Conservation (phyloP, 2,797 vertebrate species). For the Clarias fuscus region DNA sequence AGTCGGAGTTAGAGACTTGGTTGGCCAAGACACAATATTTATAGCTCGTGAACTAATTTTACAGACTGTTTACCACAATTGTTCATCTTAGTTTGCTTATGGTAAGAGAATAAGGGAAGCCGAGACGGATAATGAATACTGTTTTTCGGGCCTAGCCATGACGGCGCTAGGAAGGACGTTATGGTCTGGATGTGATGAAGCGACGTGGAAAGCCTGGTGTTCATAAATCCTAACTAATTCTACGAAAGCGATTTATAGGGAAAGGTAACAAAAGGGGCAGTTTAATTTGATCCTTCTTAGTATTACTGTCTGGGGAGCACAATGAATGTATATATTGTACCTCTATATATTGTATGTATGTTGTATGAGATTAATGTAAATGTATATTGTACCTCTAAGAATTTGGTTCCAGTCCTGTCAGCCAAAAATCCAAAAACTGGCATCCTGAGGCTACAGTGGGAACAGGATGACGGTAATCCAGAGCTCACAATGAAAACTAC, state of each 20-base stretch:
- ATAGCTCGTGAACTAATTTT: conserved; percentile 16
- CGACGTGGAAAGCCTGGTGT: not conserved
- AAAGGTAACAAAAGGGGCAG: not conserved
- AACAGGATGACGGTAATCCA: not conserved
- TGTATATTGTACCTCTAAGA: not conserved
- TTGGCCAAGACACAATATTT: conserved; percentile 11
- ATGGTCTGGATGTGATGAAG: conserved; percentile 2
- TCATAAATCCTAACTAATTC: not conserved
- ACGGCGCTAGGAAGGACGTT: not conserved
- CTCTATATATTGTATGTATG: not conserved
- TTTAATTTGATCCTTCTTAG: not conserved
- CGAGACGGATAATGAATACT: conserved; percentile 14
- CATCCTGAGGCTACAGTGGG: not conserved
- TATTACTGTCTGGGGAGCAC: not conserved
- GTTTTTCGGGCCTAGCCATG: not conserved
- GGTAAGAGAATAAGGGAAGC: not conserved
- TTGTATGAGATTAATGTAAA: not conserved
- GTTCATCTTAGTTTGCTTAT: not conserved
- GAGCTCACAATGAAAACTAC: too few relatives aligned
- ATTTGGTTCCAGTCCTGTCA: not conserved
- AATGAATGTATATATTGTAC: not conserved
- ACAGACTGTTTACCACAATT: not conserved
- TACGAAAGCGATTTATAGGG: not conserved
- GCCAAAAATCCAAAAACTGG: too few relatives aligned
- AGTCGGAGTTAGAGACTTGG: not conserved